Conservation (phyloP, 2,797 vertebrate genomes). For the Neosilurus hyrtlii region DNA sequence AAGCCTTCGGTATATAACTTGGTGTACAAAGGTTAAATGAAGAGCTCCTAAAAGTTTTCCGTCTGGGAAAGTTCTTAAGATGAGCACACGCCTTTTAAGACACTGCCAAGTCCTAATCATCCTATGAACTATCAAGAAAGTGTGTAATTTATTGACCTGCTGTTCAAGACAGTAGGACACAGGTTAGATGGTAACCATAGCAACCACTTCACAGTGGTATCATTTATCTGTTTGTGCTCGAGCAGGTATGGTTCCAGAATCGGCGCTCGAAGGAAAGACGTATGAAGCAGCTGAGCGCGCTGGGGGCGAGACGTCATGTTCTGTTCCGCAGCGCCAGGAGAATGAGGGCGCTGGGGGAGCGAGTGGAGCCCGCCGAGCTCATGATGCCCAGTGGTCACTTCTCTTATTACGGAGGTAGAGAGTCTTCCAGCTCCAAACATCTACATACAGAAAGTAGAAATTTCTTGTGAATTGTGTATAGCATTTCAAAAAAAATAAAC, state of each 20-base stretch:
- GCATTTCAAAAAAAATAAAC: no score
- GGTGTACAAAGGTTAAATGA: neutral
- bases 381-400: slow-evolving; percentile 83
- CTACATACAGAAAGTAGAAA: neutral
- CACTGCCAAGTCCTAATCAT: neutral
- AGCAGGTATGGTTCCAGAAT: slow-evolving; percentile 96
- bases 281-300: slow-evolving; percentile 93
- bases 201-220: neutral
- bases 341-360: slow-evolving; percentile 82
- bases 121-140: neutral
- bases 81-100: neutral
- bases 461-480: neutral
- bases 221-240: neutral
- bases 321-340: slow-evolving; percentile 92
- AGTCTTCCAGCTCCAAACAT: neutral
- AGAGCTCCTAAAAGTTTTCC: neutral
- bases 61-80: neutral
- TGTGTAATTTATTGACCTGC: neutral
- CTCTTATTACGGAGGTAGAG: slow-evolving; percentile 90
- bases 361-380: slow-evolving; percentile 86
- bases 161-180: neutral
- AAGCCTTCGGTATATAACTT: neutral
- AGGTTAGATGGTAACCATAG: neutral
- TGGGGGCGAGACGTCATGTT: slow-evolving; percentile 86
- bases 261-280: slow-evolving; percentile 91